Percentiles rank a stretch among this genome's conserved stretches.
Evolutionary conservation across 2,113 vertebrate species (phyloP).

Genomic region (Diadophis punctatus): DNA sequence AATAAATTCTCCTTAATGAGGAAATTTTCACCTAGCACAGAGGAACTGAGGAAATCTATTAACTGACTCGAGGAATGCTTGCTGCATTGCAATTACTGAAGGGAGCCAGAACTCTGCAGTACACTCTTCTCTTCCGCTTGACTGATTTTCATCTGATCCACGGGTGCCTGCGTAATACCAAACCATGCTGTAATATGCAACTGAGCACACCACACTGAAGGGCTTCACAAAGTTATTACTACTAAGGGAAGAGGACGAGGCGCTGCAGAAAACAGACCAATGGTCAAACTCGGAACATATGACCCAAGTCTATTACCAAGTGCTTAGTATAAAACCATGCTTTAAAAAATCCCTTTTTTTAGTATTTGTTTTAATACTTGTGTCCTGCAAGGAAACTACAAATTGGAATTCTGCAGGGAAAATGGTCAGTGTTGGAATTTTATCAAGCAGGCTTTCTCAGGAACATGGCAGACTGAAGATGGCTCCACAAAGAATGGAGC

Average conservation of each 20-base stretch:
- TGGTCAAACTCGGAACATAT: neutral
- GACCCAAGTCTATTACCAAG: neutral
- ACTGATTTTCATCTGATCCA: constrained; percentile 59
- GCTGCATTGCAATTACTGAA: constrained; percentile 55
- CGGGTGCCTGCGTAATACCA: constrained; percentile 43
- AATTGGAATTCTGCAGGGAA: neutral
- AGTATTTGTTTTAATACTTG: neutral
- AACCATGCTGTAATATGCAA: constrained; percentile 42
- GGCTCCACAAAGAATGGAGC: neutral
- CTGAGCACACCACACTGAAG: constrained; percentile 21
- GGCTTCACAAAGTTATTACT: constrained; percentile 36
- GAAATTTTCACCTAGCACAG: constrained; percentile 69
- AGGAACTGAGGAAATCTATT: constrained; percentile 65
- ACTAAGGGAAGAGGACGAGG: neutral
- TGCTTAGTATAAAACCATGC: neutral
- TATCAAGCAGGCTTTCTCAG: neutral
- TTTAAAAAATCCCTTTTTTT: too few species aligned
- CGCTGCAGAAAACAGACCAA: neutral
- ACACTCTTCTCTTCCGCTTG: constrained; percentile 53
- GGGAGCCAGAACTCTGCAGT: constrained; percentile 7
- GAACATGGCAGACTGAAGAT: neutral
- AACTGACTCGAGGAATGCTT: constrained; percentile 37
- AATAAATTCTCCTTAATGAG: constrained; percentile 72
- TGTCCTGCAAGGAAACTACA: neutral
- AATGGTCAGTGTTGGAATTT: neutral